phyloP scores from a whole-genome alignment of 2,888 invertebrate species.

The Epinotia ramella region DNA sequence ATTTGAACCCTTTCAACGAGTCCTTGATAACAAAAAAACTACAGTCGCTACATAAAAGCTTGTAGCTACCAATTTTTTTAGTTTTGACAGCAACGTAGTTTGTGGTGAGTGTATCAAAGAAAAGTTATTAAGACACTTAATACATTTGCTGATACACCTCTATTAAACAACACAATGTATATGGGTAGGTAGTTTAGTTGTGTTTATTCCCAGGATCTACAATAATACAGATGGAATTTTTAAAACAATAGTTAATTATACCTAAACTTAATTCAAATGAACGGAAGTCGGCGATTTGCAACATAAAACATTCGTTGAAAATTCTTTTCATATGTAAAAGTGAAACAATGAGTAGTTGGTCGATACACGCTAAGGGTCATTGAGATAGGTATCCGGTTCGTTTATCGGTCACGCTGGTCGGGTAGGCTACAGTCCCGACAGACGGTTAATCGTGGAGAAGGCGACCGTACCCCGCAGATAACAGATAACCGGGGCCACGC shows the following conservation, averaged over 20 bases:
- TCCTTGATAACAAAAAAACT: no score
- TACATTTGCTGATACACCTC: neutral
- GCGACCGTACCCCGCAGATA: neutral
- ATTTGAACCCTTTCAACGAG: no score
- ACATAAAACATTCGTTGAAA: neutral
- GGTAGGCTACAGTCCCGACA: neutral
- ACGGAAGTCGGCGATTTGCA: neutral
- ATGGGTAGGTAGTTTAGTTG: neutral
- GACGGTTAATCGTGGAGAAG: neutral
- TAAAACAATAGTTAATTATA: neutral
- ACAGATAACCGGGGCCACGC: neutral
- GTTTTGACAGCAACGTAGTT: neutral
- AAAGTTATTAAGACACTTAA: neutral
- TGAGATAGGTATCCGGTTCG: conserved; percentile 6
- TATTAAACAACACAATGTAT: neutral
- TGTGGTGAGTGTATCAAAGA: neutral
- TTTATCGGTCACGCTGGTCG: neutral
- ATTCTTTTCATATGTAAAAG: neutral
- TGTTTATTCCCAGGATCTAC: neutral
- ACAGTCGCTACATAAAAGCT: no score
- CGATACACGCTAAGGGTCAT: neutral
- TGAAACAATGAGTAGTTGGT: neutral
- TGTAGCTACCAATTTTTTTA: no score
- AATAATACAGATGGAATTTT: neutral
- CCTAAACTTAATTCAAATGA: neutral